These are phyloP conservation scores for Galerucella pusilla DNA, from an alignment of 2,888 invertebrate genomes.

Conservation along the genomic window DNA sequence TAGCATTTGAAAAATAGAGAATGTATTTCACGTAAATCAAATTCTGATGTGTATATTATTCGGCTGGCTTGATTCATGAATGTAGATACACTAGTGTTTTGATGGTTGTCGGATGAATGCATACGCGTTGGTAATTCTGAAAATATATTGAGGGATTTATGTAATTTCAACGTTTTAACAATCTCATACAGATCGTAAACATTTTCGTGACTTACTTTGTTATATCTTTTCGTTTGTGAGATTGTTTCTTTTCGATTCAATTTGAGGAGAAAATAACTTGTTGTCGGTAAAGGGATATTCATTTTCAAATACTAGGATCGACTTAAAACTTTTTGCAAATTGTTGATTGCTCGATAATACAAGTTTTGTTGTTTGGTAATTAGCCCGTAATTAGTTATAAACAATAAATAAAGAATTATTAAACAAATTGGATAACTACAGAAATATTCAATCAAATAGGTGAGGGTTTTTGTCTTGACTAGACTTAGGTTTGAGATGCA, in stretches of 20 bases:
- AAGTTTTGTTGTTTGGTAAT: too few species aligned
- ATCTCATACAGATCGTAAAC: not conserved
- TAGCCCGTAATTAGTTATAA: too few species aligned
- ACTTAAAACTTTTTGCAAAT: too few species aligned
- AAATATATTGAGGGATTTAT: not conserved
- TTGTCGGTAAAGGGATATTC: too few species aligned
- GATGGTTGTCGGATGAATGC: not conserved
- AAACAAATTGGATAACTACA: not conserved
- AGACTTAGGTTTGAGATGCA: too few species aligned
- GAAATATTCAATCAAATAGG: not conserved
- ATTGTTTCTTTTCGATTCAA: too few species aligned
- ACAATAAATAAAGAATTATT: too few species aligned
- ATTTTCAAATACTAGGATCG: too few species aligned
- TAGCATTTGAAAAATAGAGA: not conserved
- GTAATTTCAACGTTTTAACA: not conserved
- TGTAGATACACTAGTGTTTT: not conserved
- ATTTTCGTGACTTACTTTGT: not conserved
- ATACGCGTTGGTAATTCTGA: not conserved
- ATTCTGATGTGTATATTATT: not conserved
- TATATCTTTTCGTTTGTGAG: too few species aligned
- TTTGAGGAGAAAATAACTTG: too few species aligned
- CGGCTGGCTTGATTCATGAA: conserved; percentile 2
- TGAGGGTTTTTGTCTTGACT: too few species aligned
- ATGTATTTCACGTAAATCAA: conserved; percentile 2
- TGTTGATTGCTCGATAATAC: too few species aligned